Evolutionary conservation across 2,113 vertebrate genomes (phyloP), one percentile per base, ranked within the genome.

Genomic region (Isurus oxyrinchus): DNA sequence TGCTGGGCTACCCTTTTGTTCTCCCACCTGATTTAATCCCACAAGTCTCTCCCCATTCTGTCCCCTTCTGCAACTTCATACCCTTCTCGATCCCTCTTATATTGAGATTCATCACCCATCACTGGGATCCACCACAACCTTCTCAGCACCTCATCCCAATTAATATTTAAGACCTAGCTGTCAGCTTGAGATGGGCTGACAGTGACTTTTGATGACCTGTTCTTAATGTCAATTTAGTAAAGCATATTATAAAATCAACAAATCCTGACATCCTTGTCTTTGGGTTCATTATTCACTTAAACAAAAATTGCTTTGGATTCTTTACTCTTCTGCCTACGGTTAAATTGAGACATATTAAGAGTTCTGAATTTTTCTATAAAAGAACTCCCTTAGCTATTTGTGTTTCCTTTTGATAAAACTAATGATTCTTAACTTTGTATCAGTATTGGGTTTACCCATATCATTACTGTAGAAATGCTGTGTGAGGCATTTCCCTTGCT

Each of bases 361-460:
- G 81, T 84, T 84, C 40, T 84, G 31, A 84, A 49, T 84, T n/a
- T 88, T 90, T 61, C 4, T 13, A 57, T 8, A 16, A n/a, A n/a
- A 93, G 10, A n/a, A 59, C 35, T 35, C 27, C 57, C 23, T 59
- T 35, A 59, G 88, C 55, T 59, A 91, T 91, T 93, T 93, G 35
- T 59, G 31, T n/a, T 93, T 61, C 4, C 27, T 19, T 61, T 59
- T 93, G 31, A 93, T 31, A 16, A 93, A 93, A 93, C 14, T n/a
- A 35, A 59, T 93, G 35, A 79, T 97, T 97, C 97, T 97, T 97
- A 97, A 96, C 96, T 96, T 81, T 87, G 96, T 0, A 67, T 96
- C 96, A 99, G 99, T 96, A 97, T 99, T 96, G 99, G 99, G 27
- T 99, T 99, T 96, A 97, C 97, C 95, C 98, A 98, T 0, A 98